Conservation (phyloP, 2,113 vertebrate species). For the Neomonachus schauinslandi region DNA sequence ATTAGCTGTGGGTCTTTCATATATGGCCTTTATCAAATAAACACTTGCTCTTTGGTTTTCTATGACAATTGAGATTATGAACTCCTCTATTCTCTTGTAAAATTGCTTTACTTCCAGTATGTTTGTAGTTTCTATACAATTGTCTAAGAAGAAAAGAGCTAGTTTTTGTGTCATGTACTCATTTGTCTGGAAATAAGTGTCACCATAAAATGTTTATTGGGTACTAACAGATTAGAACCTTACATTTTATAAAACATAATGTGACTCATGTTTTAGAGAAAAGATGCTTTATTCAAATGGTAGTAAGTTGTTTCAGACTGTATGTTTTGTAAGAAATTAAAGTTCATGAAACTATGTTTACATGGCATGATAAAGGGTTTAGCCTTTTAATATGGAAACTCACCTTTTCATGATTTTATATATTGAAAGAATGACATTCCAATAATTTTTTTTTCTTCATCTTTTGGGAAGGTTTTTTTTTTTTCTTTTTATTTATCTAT, state of each 20-base stretch:
- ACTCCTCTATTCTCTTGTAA: not conserved
- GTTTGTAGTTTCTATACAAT: not conserved
- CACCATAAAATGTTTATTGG: not conserved
- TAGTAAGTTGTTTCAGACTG: not conserved
- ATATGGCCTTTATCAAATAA: not conserved
- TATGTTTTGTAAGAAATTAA: not conserved
- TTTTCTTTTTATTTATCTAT: too few species aligned
- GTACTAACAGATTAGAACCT: not conserved
- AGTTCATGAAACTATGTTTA: not conserved
- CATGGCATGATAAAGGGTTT: not conserved
- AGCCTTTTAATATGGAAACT: not conserved
- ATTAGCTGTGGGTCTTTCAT: too few species aligned
- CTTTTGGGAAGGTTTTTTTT: not conserved
- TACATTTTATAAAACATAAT: not conserved
- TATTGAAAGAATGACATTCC: not conserved
- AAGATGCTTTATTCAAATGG: not conserved
- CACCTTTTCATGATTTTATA: not conserved
- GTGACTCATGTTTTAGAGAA: not conserved
- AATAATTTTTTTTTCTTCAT: not conserved
- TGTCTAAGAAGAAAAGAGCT: not conserved
- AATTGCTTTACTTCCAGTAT: not conserved
- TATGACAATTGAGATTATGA: not conserved
- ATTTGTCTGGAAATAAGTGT: not conserved
- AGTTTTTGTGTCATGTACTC: not conserved
- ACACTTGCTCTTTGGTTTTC: not conserved